Percentiles rank a stretch among this genome's conserved stretches.
Evolutionary conservation across 2,113 vertebrate species (phyloP).

Genomic region (Fulmarus glacialis): DNA sequence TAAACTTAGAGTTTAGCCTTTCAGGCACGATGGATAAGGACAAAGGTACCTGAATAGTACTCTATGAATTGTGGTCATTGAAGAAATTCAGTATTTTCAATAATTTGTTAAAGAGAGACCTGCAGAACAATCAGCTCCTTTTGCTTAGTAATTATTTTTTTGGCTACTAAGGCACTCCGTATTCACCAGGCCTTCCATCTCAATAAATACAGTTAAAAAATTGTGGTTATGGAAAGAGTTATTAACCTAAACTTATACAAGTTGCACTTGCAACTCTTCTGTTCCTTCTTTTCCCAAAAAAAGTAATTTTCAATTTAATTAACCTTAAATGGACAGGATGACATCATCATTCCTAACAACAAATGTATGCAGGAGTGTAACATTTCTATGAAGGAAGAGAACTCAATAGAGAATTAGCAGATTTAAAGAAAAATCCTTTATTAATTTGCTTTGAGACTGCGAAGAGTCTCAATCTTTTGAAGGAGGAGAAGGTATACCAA

Average conservation of each 20-base stretch:
- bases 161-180: rapidly evolving
- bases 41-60: background rate
- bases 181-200: background rate
- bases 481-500: background rate
- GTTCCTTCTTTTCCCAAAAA: background rate
- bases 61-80: background rate
- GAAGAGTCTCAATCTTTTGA: background rate
- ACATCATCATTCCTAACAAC: background rate
- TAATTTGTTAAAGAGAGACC: background rate
- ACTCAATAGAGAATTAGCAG: background rate
- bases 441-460: background rate
- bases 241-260: background rate
- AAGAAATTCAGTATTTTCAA: background rate
- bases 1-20: background rate
- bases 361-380: background rate
- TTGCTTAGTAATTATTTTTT: background rate
- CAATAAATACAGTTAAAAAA: background rate
- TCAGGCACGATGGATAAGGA: background rate
- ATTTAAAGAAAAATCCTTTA: background rate
- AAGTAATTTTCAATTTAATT: background rate
- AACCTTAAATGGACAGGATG: background rate
- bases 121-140: background rate
- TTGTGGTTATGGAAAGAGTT: background rate
- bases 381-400: background rate
- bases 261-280: background rate